Base-by-base conservation (phyloP, 1,140 invertebrate species). In the Drepana arcuata region DNA sequence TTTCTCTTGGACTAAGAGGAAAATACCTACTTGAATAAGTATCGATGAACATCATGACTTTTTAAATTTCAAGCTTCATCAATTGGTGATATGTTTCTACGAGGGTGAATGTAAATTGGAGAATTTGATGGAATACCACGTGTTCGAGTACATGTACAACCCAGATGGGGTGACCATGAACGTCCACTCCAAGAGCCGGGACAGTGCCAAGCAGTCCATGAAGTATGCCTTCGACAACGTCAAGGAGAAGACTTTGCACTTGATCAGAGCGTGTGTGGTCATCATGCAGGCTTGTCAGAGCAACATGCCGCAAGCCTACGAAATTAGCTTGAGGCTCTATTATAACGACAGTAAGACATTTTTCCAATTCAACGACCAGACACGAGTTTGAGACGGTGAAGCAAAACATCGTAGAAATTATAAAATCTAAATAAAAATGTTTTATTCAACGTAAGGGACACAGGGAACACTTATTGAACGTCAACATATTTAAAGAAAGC, bases 31-130 rank as follows among this genome's bases (percentile, higher is more conserved):
- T n/a, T n/a, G n/a, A n/a, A n/a, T n/a, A n/a, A n/a, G n/a, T n/a
- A n/a, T n/a, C n/a, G n/a, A n/a, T n/a, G n/a, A n/a, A n/a, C n/a
- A n/a, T n/a, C n/a, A n/a, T n/a, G n/a, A n/a, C n/a, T n/a, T n/a
- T n/a, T n/a, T n/a, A n/a, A n/a, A n/a, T n/a, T n/a, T n/a, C n/a
- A n/a, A 80, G 75, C 41, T 80, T 0, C 58, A 73, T 3, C 54
- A 72, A 41, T 18, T 80, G 30, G 72, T 52, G 2, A 24, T 80
- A 10, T 80, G 73, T 28, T 75, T 80, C 37, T 75, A 80, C 43
- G 58, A 70, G 7, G 51, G 56, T 7, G 60, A 69, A 2, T 63
- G 57, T 25, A 60, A 44, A 7, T 2, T 38, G 1, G 69, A 72
- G 14, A 78, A 69, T 46, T 42, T 80, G 13, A 14, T 74, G 0